Percentiles rank a stretch among this genome's conserved stretches.
Conservation (phyloP, 2,113 vertebrate genomes). For the Danionella cerebrum region DNA sequence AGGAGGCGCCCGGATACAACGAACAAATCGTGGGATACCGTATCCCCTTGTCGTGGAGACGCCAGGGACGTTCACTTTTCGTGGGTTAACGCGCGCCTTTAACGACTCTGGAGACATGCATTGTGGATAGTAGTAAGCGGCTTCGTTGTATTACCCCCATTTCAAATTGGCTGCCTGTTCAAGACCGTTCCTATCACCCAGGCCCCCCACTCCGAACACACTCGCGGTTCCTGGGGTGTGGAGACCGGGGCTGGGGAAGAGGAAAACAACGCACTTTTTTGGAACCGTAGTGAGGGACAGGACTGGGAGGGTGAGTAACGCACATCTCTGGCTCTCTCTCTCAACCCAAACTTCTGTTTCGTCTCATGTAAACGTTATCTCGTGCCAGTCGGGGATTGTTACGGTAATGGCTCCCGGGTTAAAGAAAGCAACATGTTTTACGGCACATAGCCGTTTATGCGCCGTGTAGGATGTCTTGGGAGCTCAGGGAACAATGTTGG, state of each 20-base stretch:
- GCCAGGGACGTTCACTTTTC: background rate
- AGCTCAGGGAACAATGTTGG: constrained; percentile 20
- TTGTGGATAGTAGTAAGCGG: constrained; percentile 17
- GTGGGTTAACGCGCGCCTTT: background rate
- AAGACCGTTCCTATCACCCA: constrained; percentile 56
- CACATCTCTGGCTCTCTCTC: constrained; percentile 40
- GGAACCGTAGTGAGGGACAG: constrained; percentile 35
- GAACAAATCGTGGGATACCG: constrained; percentile 57
- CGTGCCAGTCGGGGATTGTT: constrained; percentile 20
- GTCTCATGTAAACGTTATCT: background rate
- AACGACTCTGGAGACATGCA: constrained; percentile 27
- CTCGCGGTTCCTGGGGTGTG: constrained; percentile 63
- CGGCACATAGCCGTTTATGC: constrained; percentile 1
- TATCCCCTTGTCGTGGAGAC: constrained; percentile 20
- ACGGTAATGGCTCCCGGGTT: background rate
- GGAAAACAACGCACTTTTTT: constrained; percentile 41
- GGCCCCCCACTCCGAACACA: constrained; percentile 59
- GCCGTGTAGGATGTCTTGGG: background rate
- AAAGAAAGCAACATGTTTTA: background rate
- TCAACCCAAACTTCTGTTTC: background rate
- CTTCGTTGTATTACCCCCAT: constrained; percentile 6
- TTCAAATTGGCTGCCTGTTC: constrained; percentile 50
- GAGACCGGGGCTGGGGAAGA: constrained; percentile 60
- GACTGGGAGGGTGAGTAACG: constrained; percentile 62
- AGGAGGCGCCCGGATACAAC: constrained; percentile 67